Evolutionary conservation across 2,113 vertebrate species (phyloP).

Genomic region (Podilymbus podiceps): DNA sequence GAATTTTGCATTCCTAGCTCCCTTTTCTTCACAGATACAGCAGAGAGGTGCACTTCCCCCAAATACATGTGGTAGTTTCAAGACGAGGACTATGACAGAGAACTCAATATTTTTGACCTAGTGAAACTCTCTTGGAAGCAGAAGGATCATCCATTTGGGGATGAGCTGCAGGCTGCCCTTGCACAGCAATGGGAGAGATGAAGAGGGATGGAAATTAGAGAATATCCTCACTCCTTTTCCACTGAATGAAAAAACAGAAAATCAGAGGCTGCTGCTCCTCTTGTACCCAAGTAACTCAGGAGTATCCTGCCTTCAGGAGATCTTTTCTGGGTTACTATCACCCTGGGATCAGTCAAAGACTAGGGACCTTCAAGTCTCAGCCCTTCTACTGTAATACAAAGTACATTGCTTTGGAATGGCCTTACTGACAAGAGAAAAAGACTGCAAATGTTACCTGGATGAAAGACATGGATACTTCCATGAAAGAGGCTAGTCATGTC

Average conservation of each 20-base stretch:
- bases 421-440: neutral
- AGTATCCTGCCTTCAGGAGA: neutral
- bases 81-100: neutral
- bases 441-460: neutral
- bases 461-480: neutral
- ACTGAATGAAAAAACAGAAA: neutral
- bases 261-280: neutral
- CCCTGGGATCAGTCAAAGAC: neutral
- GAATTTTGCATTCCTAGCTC: neutral
- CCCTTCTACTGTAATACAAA: neutral
- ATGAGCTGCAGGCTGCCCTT: neutral
- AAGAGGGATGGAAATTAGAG: neutral
- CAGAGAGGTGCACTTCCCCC: neutral
- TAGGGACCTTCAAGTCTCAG: neutral
- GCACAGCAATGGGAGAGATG: neutral
- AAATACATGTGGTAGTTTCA: neutral
- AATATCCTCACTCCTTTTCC: neutral
- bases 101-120: neutral
- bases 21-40: neutral
- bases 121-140: neutral
- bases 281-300: neutral
- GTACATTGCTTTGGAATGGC: rapidly evolving
- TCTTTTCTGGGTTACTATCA: neutral
- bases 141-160: neutral
- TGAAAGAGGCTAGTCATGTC: neutral